Conservation (phyloP, 2,797 vertebrate genomes). For the Xenops minutus region DNA sequence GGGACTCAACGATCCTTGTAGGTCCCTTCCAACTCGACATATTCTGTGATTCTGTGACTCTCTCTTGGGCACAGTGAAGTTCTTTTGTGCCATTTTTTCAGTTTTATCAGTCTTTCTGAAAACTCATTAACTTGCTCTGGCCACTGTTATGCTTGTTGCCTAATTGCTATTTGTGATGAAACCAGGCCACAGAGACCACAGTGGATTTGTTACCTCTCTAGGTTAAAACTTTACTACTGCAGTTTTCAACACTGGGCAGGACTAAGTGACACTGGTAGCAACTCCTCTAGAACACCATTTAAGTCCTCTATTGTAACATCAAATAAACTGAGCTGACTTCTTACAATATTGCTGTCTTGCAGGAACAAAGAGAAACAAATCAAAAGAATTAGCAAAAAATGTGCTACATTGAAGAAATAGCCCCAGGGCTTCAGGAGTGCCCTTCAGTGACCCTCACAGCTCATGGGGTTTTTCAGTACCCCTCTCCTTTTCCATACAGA, state of each 20-base stretch:
- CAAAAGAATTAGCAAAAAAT: not conserved
- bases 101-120: conserved; percentile 8
- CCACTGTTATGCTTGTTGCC: not conserved
- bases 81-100: not conserved
- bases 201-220: not conserved
- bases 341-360: not conserved
- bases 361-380: not conserved
- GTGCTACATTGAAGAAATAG: not conserved
- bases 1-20: not conserved
- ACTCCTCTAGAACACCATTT: not conserved
- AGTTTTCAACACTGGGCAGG: not conserved
- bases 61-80: accelerated
- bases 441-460: not conserved
- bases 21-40: not conserved
- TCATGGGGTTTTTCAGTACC: not conserved
- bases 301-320: not conserved
- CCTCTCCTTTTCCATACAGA: not conserved
- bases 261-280: not conserved
- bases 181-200: not conserved
- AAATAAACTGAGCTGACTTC: not conserved
- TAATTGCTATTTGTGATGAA: not conserved
- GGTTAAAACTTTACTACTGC: not conserved
- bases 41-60: not conserved
- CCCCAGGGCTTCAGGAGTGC: not conserved
- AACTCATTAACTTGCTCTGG: conserved; percentile 8